These are phyloP conservation scores for Margarornis squamiger DNA, from an alignment of 2,797 vertebrate genomes.

Conservation along the genomic window DNA sequence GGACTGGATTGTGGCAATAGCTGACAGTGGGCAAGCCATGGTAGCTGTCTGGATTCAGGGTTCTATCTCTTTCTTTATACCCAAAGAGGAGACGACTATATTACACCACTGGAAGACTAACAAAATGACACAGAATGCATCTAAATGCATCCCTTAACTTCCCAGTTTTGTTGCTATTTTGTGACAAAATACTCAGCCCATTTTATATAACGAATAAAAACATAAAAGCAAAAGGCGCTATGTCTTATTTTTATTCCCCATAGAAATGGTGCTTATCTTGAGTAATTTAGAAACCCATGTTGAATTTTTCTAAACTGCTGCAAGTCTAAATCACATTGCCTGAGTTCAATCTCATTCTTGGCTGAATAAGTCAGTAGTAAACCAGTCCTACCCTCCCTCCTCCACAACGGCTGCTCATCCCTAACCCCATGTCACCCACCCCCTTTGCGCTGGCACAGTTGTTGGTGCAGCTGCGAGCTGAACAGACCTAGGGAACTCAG, in stretches of 20 bases:
- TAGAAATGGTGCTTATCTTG: background rate
- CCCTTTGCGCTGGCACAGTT: conserved; percentile 25
- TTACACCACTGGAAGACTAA: background rate
- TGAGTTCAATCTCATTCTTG: background rate
- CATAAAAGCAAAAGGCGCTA: background rate
- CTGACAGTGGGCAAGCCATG: background rate
- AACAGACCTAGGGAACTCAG: background rate
- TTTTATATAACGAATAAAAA: background rate
- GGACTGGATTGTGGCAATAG: background rate
- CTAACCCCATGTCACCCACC: background rate
- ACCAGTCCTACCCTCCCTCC: background rate
- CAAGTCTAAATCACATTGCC: background rate
- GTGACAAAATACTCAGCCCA: background rate
- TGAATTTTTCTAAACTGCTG: background rate
- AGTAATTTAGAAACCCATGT: background rate
- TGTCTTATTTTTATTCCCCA: background rate
- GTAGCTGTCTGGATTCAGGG: background rate
- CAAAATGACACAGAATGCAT: background rate
- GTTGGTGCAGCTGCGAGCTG: conserved; percentile 6
- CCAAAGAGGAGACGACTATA: background rate
- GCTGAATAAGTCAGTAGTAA: background rate
- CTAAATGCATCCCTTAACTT: background rate
- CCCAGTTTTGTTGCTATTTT: background rate
- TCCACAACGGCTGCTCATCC: background rate
- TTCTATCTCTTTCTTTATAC: background rate